phyloP scores from a whole-genome alignment of 1,140 invertebrate species.

The Drosophila nigrodunni region DNA sequence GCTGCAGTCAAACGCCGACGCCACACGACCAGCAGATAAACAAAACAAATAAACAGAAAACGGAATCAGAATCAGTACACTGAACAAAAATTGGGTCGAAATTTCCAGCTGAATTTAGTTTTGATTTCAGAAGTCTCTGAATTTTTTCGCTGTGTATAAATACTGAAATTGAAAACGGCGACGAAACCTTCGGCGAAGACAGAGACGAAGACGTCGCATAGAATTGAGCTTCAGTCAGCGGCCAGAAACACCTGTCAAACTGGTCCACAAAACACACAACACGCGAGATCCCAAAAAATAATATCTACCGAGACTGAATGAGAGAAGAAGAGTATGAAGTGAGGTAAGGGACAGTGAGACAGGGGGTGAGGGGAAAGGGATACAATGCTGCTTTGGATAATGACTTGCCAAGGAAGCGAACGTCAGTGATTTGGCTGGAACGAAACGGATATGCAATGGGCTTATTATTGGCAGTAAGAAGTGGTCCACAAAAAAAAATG shows the following conservation, averaged over 20 bases:
- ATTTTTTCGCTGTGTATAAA: too few relatives aligned
- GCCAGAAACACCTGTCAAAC: conserved; percentile 83
- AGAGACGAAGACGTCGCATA: conserved; percentile 67
- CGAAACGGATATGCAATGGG: conserved; percentile 66
- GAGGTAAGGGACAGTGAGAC: not conserved
- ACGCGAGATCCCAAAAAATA: conserved; percentile 35
- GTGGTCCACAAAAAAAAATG: too few relatives aligned
- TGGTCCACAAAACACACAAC: conserved; percentile 63
- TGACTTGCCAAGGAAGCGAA: conserved; percentile 70
- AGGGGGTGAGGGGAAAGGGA: not conserved
- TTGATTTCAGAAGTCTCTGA: too few relatives aligned
- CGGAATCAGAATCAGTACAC: conserved; percentile 38
- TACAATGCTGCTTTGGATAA: conserved; percentile 50
- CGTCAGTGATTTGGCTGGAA: conserved; percentile 47
- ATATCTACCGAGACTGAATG: conserved; percentile 11
- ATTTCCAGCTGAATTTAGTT: too few relatives aligned
- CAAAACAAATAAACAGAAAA: conserved; percentile 55
- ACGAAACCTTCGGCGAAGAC: conserved; percentile 55
- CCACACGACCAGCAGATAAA: conserved; percentile 71
- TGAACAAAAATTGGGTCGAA: too few relatives aligned
- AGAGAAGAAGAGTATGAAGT: not conserved
- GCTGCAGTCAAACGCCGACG: conserved; percentile 76
- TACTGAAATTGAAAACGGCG: conserved; percentile 2
- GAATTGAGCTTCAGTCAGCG: conserved; percentile 80
- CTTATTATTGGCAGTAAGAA: conserved; percentile 22